phyloP scores from a whole-genome alignment of 1,140 invertebrate species.

The Coptotermes formosanus region DNA sequence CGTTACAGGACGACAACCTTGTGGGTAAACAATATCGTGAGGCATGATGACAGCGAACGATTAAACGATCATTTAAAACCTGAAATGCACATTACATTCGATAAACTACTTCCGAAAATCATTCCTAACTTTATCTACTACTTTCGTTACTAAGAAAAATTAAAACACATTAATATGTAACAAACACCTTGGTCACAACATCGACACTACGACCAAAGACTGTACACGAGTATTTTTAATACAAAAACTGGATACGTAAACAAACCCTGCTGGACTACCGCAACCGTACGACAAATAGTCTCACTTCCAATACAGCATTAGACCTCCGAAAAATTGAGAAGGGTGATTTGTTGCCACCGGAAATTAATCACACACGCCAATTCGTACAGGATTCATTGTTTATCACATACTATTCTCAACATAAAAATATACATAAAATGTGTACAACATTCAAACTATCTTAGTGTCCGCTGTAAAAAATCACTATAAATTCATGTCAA shows the following conservation, averaged over 20 bases:
- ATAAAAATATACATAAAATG: not conserved
- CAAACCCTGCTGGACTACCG: not conserved
- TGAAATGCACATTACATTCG: not conserved
- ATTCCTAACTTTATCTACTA: not conserved
- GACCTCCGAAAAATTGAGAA: not conserved
- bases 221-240: not conserved
- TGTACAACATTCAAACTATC: not conserved
- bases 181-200: too few relatives aligned
- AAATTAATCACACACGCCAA: slow-evolving; percentile 9
- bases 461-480: not conserved
- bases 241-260: not conserved
- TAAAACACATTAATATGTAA: not conserved
- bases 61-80: slow-evolving; percentile 32
- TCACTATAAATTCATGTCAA: not conserved
- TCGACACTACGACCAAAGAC: not conserved
- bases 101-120: not conserved
- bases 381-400: slow-evolving; percentile 9
- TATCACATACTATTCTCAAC: not conserved
- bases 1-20: slow-evolving; percentile 81
- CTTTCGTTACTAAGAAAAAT: not conserved
- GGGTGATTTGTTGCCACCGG: not conserved
- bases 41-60: slow-evolving; percentile 39
- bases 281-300: not conserved
- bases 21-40: slow-evolving; percentile 78
- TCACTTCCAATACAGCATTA: slow-evolving; percentile 2